Evolutionary conservation across 2,888 invertebrate genomes (phyloP).

Genomic region (Callyntrura sp.): DNA sequence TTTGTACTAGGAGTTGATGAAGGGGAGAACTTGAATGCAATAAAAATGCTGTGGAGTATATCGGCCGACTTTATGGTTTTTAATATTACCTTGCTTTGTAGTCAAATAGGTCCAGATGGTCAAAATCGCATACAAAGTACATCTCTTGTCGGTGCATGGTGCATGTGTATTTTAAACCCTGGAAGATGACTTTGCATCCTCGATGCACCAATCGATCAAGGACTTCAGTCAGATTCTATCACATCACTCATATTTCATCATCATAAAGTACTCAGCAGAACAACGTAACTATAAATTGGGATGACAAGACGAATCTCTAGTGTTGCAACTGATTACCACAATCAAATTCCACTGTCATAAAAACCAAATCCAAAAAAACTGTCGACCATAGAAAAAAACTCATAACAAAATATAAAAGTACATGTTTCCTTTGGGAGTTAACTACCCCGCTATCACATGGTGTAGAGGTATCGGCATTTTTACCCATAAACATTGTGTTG

Average conservation of each 20-base stretch:
- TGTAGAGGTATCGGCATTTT: too few relatives aligned
- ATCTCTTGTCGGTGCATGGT: too few relatives aligned
- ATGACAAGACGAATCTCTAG: constrained; percentile 11
- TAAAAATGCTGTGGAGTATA: constrained; percentile 24
- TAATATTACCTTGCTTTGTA: constrained; percentile 16
- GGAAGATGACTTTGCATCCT: constrained; percentile 40
- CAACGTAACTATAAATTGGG: neutral
- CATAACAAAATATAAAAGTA: neutral
- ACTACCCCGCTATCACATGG: too few relatives aligned
- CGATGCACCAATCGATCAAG: constrained; percentile 48
- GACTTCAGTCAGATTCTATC: neutral
- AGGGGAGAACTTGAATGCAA: constrained; percentile 1
- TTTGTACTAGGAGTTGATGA: neutral
- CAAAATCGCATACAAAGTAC: neutral
- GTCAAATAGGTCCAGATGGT: neutral
- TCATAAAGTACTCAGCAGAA: constrained; percentile 14
- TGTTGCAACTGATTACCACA: neutral
- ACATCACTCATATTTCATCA: constrained; percentile 10
- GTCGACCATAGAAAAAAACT: neutral
- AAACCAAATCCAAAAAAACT: constrained; percentile 13
- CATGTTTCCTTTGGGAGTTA: neutral
- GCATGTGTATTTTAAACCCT: neutral
- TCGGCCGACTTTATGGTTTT: constrained; percentile 44
- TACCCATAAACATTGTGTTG: too few relatives aligned
- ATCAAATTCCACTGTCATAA: neutral